Evolutionary conservation across 2,888 invertebrate genomes (phyloP).

Genomic region (Netelia virgata): DNA sequence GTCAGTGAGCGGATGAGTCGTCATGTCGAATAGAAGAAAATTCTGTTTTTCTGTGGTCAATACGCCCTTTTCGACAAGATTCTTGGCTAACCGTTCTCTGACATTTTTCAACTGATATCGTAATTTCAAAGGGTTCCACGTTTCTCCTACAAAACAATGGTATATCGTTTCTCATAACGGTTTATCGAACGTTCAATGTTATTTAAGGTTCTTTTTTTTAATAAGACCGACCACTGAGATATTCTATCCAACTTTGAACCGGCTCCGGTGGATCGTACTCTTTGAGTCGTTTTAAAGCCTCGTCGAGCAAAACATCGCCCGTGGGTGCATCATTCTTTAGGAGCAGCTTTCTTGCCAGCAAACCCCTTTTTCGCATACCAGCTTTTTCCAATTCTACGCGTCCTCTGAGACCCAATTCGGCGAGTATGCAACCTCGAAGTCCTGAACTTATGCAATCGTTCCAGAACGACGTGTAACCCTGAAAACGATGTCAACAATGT

Average conservation of each 20-base stretch:
- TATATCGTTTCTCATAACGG: not conserved
- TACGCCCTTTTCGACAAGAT: conserved; percentile 99
- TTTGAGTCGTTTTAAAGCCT: conserved; percentile 98
- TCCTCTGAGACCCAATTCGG: conserved; percentile 97
- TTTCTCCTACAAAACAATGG: conserved; percentile 91
- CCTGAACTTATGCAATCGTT: conserved; percentile 99
- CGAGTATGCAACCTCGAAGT: conserved; percentile 98
- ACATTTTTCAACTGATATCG: conserved; percentile 99
- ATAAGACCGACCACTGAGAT: conserved; percentile 93
- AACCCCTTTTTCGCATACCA: conserved; percentile 97
- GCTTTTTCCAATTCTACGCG: conserved; percentile 98
- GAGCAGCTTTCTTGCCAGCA: conserved; percentile 93
- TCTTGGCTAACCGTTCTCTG: conserved; percentile 99
- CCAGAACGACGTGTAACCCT: conserved; percentile 99
- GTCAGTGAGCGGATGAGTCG: conserved; percentile 99
- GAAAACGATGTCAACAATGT: conserved; percentile 75
- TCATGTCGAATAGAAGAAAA: conserved; percentile 99
- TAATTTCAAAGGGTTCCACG: conserved; percentile 99
- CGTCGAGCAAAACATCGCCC: conserved; percentile 98
- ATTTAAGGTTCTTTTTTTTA: not conserved
- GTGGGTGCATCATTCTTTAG: conserved; percentile 96
- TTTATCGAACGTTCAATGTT: not conserved
- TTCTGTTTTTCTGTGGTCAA: conserved; percentile 99
- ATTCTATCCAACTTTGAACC: conserved; percentile 99
- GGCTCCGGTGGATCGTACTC: conserved; percentile 99